Evolutionary conservation across 2,888 invertebrate species (phyloP), one percentile per base, ranked within the genome.

Genomic region (Rosalia funebris): DNA sequence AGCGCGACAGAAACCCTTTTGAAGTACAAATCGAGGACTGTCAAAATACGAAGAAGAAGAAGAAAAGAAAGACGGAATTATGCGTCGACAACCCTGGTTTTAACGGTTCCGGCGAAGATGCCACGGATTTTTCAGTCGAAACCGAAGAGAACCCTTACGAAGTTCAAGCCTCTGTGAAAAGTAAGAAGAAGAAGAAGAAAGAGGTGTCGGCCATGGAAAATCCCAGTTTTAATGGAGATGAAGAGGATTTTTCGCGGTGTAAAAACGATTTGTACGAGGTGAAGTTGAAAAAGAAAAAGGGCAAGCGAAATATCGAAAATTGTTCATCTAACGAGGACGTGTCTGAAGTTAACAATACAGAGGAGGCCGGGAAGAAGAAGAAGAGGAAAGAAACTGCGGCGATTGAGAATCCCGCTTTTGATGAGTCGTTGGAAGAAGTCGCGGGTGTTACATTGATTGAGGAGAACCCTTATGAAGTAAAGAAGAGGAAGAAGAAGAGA

Each of bases 61-160:
- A 62, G 34, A 60, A 34, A 31, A 39, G 36, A 41, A 17, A 44
- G 14, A 36, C 34, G 36, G 25, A 36, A 54, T 20, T 32, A 7
- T 37, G 32, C 17, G n/a, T 36, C 1, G 58, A 61, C 39, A 72
- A 71, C 47, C 69, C 66, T 20, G 36, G 58, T 15, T 71, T 71
- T 57, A 42, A 58, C 11, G 63, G 61, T 15, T 47, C 25, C 42
- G 45, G 45, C 19, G 47, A n/a, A n/a, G n/a, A 25, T 42, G 15
- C 55, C 12, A 32, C 52, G 17, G 57, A 62, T 14, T 10, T 41
- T 25, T n/a, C n/a, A n/a, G n/a, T n/a, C n/a, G n/a, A n/a, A n/a
- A n/a, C n/a, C n/a, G n/a, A 63, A 62, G 59, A 57, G 48, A 63
- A 64, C 34, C 34, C 7, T 10, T 63, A 46, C 39, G 62, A 64